Evolutionary conservation across 1,140 invertebrate species (phyloP), one percentile per base, ranked within the genome.

Genomic region (Drosophila triauraria): DNA sequence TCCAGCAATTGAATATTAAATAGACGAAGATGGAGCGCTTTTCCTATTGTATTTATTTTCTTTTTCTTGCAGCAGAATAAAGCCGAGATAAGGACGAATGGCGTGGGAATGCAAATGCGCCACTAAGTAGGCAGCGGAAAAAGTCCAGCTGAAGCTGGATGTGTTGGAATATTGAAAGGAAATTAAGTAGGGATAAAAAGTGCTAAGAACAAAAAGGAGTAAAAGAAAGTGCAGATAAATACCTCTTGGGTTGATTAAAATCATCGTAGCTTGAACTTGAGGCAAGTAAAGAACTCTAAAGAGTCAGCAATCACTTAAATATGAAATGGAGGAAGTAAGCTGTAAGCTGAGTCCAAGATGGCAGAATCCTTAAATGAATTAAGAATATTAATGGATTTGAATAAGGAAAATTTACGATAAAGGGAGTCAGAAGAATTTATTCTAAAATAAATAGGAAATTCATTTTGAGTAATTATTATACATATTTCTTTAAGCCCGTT

Each of bases 31-130:
- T 64, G 59, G 61, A 61, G 68, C 51, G 40, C 30, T 43, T 47
- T 6, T 12, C 27, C 44, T 25, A 59, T 51, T 25, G 20, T 47
- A 43, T 7, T 10, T 25, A 40, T 32, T 68, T 56, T 30, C 10
- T 42, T 5, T n/a, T 12, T 17, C 42, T 9, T 20, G 7, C 35
- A 44, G 44, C 60, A 10, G 38, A 13, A 46, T 46, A 69, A 69
- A 13, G 65, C 61, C 15, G 30, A 7, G 25, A 32, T 47, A 42
- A 71, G 32, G 53, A 50, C 48, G 48, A 47, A 53, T 27, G 32
- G 48, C 57, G 27, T 25, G 57, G 42, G 38, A 78, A 84, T 84
- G 83, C 64, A 82, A 85, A 86, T 75, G 69, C 50, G 61, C 42
- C 46, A 30, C 61, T 42, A 74, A 78, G 67, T 81, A 50, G 69